Evolutionary conservation across 2,797 vertebrate species (phyloP).

Genomic region (Sebastes hubbsi): DNA sequence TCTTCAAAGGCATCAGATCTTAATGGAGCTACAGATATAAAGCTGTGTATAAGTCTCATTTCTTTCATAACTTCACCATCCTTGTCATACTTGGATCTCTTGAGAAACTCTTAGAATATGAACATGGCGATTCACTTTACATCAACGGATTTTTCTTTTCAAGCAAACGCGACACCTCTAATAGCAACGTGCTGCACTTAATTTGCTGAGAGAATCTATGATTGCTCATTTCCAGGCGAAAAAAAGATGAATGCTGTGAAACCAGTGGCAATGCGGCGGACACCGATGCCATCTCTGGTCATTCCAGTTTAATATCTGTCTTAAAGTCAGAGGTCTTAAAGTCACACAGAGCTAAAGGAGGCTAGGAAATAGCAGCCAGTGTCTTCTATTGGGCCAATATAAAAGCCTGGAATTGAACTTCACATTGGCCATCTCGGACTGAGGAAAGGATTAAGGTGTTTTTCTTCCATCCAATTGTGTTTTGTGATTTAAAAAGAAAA

Average conservation of each 20-base stretch:
- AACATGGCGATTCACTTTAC: constrained; percentile 2
- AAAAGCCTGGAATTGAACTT: constrained; percentile 38
- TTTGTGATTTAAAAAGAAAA: constrained; percentile 17
- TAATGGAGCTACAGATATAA: constrained; percentile 30
- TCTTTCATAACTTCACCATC: constrained; percentile 16
- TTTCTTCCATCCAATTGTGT: neutral
- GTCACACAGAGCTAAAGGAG: constrained; percentile 37
- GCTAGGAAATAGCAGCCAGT: constrained; percentile 12
- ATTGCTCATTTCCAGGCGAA: neutral
- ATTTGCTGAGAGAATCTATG: constrained; percentile 1
- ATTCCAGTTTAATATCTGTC: constrained; percentile 32
- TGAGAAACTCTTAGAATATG: constrained; percentile 20
- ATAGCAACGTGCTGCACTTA: neutral
- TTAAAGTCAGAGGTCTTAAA: constrained; percentile 38
- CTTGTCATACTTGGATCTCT: constrained; percentile 15
- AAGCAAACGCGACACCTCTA: constrained; percentile 8
- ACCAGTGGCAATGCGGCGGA: neutral
- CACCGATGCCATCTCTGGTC: constrained; percentile 9
- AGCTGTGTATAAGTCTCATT: constrained; percentile 11
- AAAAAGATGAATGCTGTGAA: neutral
- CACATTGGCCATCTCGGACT: constrained; percentile 33
- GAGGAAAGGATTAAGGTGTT: constrained; percentile 13
- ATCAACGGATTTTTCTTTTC: neutral
- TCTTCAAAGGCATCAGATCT: constrained; percentile 53
- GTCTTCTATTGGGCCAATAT: constrained; percentile 10